A percentile compares a stretch with the other conserved stretches of the same genome.
Conservation (phyloP, 2,113 vertebrate species). For the Gracilinanus agilis region DNA sequence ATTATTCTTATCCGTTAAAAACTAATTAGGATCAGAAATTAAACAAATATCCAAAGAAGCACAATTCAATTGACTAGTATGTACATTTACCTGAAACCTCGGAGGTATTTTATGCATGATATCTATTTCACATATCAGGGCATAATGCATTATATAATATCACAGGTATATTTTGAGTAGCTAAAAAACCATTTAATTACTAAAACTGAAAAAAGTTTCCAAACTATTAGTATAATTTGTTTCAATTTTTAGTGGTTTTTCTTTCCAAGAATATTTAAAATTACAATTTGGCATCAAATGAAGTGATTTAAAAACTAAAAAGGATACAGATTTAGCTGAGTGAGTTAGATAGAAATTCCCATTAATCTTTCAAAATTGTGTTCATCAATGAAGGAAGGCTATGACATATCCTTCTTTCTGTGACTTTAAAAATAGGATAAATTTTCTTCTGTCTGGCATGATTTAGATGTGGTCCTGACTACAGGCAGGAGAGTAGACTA, state of each 20-base stretch:
- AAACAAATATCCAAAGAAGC: not conserved
- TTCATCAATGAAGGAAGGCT: constrained; percentile 51
- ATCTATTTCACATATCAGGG: constrained; percentile 2
- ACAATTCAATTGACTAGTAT: constrained; percentile 20
- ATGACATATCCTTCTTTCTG: not conserved
- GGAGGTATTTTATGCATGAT: constrained; percentile 22
- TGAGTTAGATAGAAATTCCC: constrained; percentile 29
- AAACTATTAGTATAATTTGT: constrained; percentile 4
- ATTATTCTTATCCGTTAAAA: not conserved
- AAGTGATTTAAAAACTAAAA: constrained; percentile 27
- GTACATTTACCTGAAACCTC: constrained; percentile 27
- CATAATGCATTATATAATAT: constrained; percentile 12
- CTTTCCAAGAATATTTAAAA: not conserved
- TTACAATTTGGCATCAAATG: not conserved
- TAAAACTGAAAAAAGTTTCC: constrained; percentile 37
- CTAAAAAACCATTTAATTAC: constrained; percentile 34
- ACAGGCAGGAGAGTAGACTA: constrained; percentile 39
- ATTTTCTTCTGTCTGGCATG: constrained; percentile 53
- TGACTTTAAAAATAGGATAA: constrained; percentile 68
- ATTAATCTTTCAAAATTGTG: constrained; percentile 43
- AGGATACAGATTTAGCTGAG: not conserved
- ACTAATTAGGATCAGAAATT: not conserved
- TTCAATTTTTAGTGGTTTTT: constrained; percentile 50
- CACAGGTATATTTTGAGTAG: not conserved
- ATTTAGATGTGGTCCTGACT: constrained; percentile 57